Percentiles rank a stretch among this genome's conserved stretches.
Evolutionary conservation across 2,888 invertebrate species (phyloP).

Genomic region (Protophormia terraenovae): DNA sequence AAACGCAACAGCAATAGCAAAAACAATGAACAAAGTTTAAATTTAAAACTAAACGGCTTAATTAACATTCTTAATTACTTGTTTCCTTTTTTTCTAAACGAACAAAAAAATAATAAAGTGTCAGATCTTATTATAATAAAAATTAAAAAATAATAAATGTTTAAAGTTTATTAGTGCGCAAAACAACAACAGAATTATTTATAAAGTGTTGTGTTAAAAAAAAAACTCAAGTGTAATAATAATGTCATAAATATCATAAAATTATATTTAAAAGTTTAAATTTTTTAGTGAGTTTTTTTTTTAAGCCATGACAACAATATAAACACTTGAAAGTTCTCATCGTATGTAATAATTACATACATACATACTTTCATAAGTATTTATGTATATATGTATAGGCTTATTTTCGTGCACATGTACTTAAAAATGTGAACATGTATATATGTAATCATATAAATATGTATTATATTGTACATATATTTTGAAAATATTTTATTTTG

Average conservation of each 20-base stretch:
- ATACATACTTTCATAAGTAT: background rate
- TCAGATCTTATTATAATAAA: constrained; percentile 4
- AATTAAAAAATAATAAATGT: background rate
- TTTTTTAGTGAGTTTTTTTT: background rate
- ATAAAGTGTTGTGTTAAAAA: background rate
- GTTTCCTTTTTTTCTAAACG: constrained; percentile 50
- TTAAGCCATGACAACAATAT: background rate
- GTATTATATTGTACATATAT: background rate
- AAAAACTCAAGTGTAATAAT: background rate
- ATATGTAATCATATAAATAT: background rate
- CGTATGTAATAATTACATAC: background rate
- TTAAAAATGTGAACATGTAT: background rate
- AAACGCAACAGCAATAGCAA: background rate
- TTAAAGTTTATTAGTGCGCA: background rate
- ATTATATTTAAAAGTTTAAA: background rate
- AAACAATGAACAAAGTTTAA: constrained; percentile 1
- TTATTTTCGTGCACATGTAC: background rate
- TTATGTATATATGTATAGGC: background rate
- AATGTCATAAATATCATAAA: constrained; percentile 7
- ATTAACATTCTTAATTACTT: constrained; percentile 62
- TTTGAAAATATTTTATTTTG: no score
- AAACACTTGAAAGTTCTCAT: constrained; percentile 11
- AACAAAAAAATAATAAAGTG: constrained; percentile 15
- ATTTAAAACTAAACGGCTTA: constrained; percentile 46
- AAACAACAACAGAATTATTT: background rate